phyloP scores from a whole-genome alignment of 2,888 invertebrate genomes.

The Meganola albula region DNA sequence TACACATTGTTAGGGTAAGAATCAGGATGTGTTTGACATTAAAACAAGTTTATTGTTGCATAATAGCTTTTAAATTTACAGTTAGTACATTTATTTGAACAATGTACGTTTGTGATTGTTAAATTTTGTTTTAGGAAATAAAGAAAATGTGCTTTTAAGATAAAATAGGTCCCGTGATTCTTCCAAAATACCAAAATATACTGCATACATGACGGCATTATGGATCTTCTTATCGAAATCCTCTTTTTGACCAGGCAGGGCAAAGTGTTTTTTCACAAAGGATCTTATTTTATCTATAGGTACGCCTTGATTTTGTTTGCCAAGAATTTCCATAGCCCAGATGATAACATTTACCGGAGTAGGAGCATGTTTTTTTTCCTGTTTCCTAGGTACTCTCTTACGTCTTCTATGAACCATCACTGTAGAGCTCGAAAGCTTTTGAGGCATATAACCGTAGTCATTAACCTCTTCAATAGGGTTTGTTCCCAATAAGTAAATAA shows the following conservation, averaged over 20 bases:
- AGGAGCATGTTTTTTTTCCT: slow-evolving; percentile 25
- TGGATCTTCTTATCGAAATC: slow-evolving; percentile 42
- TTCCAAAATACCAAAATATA: slow-evolving; percentile 42
- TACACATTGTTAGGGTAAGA: too few relatives aligned
- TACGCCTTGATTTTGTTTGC: slow-evolving; percentile 34
- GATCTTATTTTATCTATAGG: slow-evolving; percentile 35
- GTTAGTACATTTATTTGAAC: too few relatives aligned
- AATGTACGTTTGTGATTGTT: too few relatives aligned
- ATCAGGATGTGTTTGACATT: too few relatives aligned
- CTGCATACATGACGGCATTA: slow-evolving; percentile 36
- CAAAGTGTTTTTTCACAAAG: slow-evolving; percentile 41
- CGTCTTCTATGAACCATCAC: too few relatives aligned
- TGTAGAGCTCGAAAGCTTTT: too few relatives aligned
- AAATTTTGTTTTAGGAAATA: too few relatives aligned
- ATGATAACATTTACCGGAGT: slow-evolving; percentile 46
- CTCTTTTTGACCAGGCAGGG: slow-evolving; percentile 37
- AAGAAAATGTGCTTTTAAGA: slow-evolving; percentile 20
- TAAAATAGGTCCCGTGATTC: slow-evolving; percentile 34
- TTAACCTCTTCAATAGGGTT: too few relatives aligned
- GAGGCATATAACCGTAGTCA: too few relatives aligned
- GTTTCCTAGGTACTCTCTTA: slow-evolving; percentile 32
- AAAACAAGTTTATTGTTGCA: too few relatives aligned
- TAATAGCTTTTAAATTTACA: too few relatives aligned
- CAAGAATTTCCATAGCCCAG: slow-evolving; percentile 47
- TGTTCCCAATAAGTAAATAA: too few relatives aligned